phyloP scores from a whole-genome alignment of 2,888 invertebrate species.

The Leucoptera coffeella region DNA sequence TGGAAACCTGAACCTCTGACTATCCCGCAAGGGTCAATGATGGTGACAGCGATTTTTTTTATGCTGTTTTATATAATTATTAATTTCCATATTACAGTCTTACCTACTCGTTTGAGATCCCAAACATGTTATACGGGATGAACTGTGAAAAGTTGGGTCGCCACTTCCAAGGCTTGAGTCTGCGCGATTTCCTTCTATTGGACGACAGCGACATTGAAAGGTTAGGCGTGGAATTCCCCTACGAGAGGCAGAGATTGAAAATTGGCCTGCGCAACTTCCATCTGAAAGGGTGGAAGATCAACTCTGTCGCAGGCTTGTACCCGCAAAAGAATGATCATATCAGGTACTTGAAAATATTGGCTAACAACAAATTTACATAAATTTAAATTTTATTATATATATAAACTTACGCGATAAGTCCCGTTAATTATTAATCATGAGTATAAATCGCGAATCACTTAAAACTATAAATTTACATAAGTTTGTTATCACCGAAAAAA shows the following conservation, averaged over 20 bases:
- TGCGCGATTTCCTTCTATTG: conserved; percentile 51
- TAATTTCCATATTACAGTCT: not conserved
- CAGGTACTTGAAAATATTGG: no score
- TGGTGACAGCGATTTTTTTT: no score
- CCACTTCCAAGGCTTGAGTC: conserved; percentile 31
- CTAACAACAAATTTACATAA: no score
- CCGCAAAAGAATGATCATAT: no score
- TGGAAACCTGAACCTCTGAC: no score
- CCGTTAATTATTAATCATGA: no score
- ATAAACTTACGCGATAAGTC: no score
- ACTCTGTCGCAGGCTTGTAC: conserved; percentile 32
- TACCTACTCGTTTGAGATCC: conserved; percentile 43
- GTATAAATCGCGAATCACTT: no score
- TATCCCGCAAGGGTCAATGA: no score
- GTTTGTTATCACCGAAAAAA: no score
- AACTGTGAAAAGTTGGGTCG: conserved; percentile 44
- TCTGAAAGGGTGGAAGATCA: conserved; percentile 44
- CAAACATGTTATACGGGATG: conserved; percentile 53
- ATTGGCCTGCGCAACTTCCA: conserved; percentile 54
- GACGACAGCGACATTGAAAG: conserved; percentile 46
- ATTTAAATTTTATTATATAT: no score
- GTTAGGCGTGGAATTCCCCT: conserved; percentile 54
- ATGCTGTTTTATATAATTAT: conserved; percentile 1
- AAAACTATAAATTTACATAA: no score
- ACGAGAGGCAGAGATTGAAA: conserved; percentile 51